These are phyloP conservation scores for Agrotis ipsilon DNA, from an alignment of 2,888 invertebrate genomes.

Conservation along the genomic window DNA sequence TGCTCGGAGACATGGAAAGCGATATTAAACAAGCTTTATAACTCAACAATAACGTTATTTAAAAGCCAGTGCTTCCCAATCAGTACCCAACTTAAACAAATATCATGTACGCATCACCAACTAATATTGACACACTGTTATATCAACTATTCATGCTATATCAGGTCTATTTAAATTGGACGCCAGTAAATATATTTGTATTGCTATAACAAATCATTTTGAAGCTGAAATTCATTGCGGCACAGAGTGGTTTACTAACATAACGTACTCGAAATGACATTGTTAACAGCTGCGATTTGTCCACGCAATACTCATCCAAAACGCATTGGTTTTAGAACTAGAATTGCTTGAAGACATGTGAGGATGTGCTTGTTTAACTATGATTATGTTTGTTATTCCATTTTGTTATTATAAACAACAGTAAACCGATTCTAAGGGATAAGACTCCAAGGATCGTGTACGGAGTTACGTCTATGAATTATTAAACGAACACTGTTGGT, in stretches of 20 bases:
- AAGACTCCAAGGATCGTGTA: slow-evolving; percentile 28
- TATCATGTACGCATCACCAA: slow-evolving; percentile 56
- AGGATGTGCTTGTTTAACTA: slow-evolving; percentile 28
- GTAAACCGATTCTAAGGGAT: slow-evolving; percentile 49
- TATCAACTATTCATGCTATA: slow-evolving; percentile 29
- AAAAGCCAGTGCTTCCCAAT: slow-evolving; percentile 53
- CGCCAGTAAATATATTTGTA: slow-evolving; percentile 62
- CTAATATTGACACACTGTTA: slow-evolving; percentile 50
- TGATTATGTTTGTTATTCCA: slow-evolving; percentile 47
- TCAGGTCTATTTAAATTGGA: slow-evolving; percentile 55
- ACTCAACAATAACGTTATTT: slow-evolving; percentile 53
- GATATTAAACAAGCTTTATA: slow-evolving; percentile 49
- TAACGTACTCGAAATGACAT: slow-evolving; percentile 60
- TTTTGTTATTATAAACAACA: slow-evolving; percentile 50
- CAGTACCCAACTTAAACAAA: slow-evolving; percentile 55
- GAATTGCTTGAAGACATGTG: slow-evolving; percentile 24
- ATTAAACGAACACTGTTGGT: slow-evolving; percentile 37
- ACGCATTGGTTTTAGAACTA: background rate
- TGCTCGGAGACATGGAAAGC: slow-evolving; percentile 58
- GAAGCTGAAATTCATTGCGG: slow-evolving; percentile 67
- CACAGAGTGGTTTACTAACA: slow-evolving; percentile 63
- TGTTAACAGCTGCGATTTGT: slow-evolving; percentile 51
- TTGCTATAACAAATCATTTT: slow-evolving; percentile 64
- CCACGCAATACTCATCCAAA: slow-evolving; percentile 36
- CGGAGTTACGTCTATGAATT: slow-evolving; percentile 31